A percentile compares a stretch with the other conserved stretches of the same genome.
Evolutionary conservation across 2,888 invertebrate genomes (phyloP).

Genomic region (Automeris io): DNA sequence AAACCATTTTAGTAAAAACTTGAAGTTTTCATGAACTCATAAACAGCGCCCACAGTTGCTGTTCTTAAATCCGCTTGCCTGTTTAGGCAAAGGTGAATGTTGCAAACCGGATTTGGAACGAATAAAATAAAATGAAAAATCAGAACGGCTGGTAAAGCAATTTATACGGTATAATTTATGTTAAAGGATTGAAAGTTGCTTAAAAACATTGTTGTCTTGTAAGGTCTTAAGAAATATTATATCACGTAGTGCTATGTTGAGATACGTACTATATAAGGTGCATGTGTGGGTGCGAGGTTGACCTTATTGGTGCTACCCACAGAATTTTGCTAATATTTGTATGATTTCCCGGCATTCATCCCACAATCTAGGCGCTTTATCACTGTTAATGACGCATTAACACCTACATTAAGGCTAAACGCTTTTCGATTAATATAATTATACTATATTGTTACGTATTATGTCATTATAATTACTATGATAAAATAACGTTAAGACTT

Average conservation of each 20-base stretch:
- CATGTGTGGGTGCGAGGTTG: constrained; percentile 74
- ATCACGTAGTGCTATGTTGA: constrained; percentile 50
- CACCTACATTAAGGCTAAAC: constrained; percentile 4
- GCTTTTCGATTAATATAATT: not conserved
- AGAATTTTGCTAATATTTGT: constrained; percentile 59
- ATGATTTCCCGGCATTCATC: constrained; percentile 61
- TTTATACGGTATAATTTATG: constrained; percentile 14
- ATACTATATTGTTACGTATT: no score
- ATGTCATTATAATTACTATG: no score
- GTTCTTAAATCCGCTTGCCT: constrained; percentile 74
- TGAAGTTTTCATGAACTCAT: constrained; percentile 43
- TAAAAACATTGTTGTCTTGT: constrained; percentile 22
- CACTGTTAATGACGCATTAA: constrained; percentile 37
- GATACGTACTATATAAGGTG: constrained; percentile 58
- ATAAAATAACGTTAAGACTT: no score
- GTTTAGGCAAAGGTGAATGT: constrained; percentile 76
- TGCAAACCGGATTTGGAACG: constrained; percentile 45
- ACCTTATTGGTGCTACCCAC: constrained; percentile 73
- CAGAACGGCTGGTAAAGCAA: not conserved
- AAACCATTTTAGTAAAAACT: constrained; percentile 15
- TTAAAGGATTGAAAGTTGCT: constrained; percentile 16
- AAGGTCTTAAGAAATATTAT: constrained; percentile 18
- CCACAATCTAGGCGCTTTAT: constrained; percentile 57
- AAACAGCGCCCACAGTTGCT: constrained; percentile 59
- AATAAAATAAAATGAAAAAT: constrained; percentile 25